Evolutionary conservation across 2,888 invertebrate species (phyloP).

Genomic region (Agrilus mali): DNA sequence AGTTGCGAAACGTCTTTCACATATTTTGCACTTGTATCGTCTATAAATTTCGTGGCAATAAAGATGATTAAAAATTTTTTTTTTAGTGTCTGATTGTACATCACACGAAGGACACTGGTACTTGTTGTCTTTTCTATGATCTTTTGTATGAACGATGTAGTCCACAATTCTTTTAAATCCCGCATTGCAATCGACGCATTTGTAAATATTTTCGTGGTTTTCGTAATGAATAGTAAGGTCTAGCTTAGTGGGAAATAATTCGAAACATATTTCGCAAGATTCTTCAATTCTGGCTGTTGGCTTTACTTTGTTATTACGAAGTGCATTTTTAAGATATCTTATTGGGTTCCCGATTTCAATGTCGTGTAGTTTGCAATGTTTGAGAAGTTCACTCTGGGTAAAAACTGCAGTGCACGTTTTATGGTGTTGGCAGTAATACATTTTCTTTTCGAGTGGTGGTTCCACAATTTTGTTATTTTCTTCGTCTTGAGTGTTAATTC

Average conservation of each 20-base stretch:
- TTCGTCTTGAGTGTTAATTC: too few species aligned
- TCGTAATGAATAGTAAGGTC: not conserved
- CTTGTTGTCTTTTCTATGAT: not conserved
- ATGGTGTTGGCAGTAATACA: too few species aligned
- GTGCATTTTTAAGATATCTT: too few species aligned
- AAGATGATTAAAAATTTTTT: not conserved
- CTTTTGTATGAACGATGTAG: not conserved
- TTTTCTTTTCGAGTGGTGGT: too few species aligned
- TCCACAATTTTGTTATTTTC: too few species aligned
- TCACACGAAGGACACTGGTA: slow-evolving; percentile 6
- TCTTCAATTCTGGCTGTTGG: too few species aligned
- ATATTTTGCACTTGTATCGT: slow-evolving; percentile 1
- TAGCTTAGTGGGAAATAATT: not conserved
- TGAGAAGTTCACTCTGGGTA: too few species aligned
- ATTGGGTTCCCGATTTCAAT: too few species aligned
- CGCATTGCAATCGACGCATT: not conserved
- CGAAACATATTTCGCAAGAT: slow-evolving; percentile 7
- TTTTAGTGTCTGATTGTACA: not conserved
- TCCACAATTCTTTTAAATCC: slow-evolving; percentile 1
- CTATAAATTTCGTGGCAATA: slow-evolving; percentile 1
- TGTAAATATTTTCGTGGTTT: not conserved
- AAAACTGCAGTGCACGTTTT: too few species aligned
- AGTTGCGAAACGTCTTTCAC: not conserved
- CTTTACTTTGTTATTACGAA: not conserved
- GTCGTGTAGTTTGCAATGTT: too few species aligned